phyloP scores from a whole-genome alignment of 2,888 invertebrate genomes.

The Rapana venosa region DNA sequence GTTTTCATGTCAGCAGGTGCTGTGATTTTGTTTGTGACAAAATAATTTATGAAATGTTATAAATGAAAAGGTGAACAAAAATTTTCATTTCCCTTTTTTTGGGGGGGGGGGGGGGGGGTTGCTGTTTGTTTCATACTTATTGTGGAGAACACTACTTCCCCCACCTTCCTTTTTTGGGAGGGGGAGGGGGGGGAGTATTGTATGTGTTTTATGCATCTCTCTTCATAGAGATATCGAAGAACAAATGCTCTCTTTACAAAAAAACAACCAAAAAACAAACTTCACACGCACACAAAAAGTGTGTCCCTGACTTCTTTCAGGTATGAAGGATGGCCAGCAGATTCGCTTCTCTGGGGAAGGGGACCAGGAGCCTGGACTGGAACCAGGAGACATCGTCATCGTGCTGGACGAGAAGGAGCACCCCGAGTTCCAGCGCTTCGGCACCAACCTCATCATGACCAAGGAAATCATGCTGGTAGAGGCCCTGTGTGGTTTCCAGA shows the following conservation, averaged over 20 bases:
- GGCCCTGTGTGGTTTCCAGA: slow-evolving; percentile 96
- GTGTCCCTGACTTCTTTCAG: slow-evolving; percentile 79
- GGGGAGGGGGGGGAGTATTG: no score
- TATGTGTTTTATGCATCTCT: no score
- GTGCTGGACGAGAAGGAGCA: slow-evolving; percentile 96
- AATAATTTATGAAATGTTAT: no score
- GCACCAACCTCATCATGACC: slow-evolving; percentile 87
- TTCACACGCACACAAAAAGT: no score
- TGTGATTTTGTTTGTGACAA: no score
- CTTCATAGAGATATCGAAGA: no score
- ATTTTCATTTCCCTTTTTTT: neutral
- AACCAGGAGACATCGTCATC: slow-evolving; percentile 96
- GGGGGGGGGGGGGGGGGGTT: no score
- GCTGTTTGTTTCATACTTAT: neutral
- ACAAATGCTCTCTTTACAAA: no score
- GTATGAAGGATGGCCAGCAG: slow-evolving; percentile 96
- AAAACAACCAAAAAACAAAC: no score
- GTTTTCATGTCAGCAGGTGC: no score
- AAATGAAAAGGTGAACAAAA: no score
- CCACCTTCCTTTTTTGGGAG: neutral
- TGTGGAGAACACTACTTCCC: neutral
- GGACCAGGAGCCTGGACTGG: slow-evolving; percentile 94
- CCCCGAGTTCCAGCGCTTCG: slow-evolving; percentile 82
- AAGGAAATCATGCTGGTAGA: slow-evolving; percentile 93
- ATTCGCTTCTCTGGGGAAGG: slow-evolving; percentile 95